Base-by-base conservation (phyloP, 2,113 vertebrate genomes). In the Oenanthe oenanthe region DNA sequence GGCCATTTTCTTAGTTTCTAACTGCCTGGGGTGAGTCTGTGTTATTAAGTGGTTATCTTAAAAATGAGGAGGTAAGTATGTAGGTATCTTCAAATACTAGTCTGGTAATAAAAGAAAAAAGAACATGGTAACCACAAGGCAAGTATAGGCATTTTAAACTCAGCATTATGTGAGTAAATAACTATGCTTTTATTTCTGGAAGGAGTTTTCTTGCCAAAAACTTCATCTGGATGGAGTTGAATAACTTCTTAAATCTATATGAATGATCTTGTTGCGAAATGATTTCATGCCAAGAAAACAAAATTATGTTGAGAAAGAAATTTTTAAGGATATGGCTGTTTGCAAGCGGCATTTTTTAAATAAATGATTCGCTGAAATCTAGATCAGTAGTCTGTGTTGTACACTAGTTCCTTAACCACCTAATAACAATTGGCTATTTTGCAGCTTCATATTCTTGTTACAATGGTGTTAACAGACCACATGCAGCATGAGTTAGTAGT, bases 181-280 rank as follows among this genome's bases (percentile, higher is more conserved):
- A 42, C 34, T 68, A 73, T 65, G 62, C 58, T 61, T 76, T 92
- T 65, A 40, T 78, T 92, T 68, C 82, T 85, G 70, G 28, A 72
- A 53, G 17, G 17, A 9, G 25, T 32, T 85, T 70, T 38, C 72
- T 67, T 93, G 94, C 95, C 92, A 94, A 83, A 72, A 92, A 21
- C 16, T 76, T 83, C 50, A 80, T 29, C 32, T 96, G 88, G 34
- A 54, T 70, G 42, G 43, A 84, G 54, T 43, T 94, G 56, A 92
- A 75, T 88, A 68, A 73, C n/a, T 72, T 89, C 54, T 50, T 76
- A 3, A 70, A 76, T 88, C 63, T 96, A 13, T 53, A 72, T 26
- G 42, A 80, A 61, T 65, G 12, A 79, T 90, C 75, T 92, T 94
- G 45, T 79, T 95, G 54, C 71, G 77, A 90, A 94, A 73, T 10